Conservation (phyloP, 2,113 vertebrate species). For the Bubo bubo region DNA sequence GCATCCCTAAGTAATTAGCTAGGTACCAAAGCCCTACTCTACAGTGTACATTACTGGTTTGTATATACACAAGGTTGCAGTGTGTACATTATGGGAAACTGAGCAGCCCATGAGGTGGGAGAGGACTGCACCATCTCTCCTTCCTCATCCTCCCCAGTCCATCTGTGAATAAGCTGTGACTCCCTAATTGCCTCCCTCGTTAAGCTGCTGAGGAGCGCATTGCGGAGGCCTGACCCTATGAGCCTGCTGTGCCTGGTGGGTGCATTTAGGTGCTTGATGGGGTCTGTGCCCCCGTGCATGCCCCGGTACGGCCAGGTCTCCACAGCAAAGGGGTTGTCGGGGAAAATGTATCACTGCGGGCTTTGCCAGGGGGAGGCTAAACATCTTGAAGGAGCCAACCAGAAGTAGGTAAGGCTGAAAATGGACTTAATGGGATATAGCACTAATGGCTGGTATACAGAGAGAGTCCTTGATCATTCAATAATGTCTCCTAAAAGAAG, state of each 20-base stretch:
- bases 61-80: not conserved
- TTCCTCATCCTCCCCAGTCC: not conserved
- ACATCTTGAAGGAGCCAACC: not conserved
- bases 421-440: not conserved
- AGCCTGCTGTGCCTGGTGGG: not conserved
- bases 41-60: fast-evolving
- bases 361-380: not conserved
- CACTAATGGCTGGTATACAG: not conserved
- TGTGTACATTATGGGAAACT: not conserved
- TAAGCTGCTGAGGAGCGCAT: not conserved
- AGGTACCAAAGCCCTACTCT: not conserved
- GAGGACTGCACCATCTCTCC: not conserved
- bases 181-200: not conserved
- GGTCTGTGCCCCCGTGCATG: too few relatives aligned
- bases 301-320: not conserved
- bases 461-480: not conserved
- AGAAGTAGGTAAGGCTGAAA: not conserved
- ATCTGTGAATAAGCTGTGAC: not conserved
- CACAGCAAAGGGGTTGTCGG: not conserved
- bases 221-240: not conserved
- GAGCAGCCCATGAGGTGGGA: not conserved
- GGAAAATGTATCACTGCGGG: not conserved
- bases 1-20: not conserved
- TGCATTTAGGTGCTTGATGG: not conserved
- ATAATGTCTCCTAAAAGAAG: not conserved